These are phyloP conservation scores for Hypocryptadius cinnamomeus DNA, from an alignment of 2,113 vertebrate species.

Conservation along the genomic window DNA sequence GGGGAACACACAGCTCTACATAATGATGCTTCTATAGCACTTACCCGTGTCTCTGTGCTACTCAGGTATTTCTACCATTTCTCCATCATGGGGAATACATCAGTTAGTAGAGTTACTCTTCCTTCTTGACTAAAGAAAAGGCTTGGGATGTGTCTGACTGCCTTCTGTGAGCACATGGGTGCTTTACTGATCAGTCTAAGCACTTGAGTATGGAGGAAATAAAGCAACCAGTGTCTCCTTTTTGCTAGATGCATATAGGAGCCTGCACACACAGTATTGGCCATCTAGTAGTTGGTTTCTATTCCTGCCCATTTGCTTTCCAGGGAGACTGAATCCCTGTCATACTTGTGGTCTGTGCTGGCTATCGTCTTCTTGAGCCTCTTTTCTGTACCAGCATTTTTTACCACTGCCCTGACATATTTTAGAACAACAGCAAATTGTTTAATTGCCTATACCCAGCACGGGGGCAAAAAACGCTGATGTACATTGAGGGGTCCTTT, in stretches of 20 bases:
- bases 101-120: not conserved
- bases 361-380: not conserved
- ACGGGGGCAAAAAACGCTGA: fast-evolving
- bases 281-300: not conserved
- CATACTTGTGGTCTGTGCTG: not conserved
- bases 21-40: not conserved
- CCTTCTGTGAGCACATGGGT: not conserved
- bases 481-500: not conserved
- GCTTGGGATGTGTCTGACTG: not conserved
- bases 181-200: not conserved
- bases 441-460: not conserved
- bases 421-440: not conserved
- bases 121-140: not conserved
- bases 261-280: not conserved
- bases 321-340: not conserved
- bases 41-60: not conserved
- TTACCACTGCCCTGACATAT: not conserved
- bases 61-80: not conserved
- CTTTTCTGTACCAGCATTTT: not conserved
- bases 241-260: not conserved
- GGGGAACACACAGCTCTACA: not conserved
- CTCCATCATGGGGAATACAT: not conserved
- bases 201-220: not conserved
- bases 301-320: not conserved
- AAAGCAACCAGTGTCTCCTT: not conserved